phyloP scores from a whole-genome alignment of 2,113 vertebrate genomes.

The Sylvietta virens region DNA sequence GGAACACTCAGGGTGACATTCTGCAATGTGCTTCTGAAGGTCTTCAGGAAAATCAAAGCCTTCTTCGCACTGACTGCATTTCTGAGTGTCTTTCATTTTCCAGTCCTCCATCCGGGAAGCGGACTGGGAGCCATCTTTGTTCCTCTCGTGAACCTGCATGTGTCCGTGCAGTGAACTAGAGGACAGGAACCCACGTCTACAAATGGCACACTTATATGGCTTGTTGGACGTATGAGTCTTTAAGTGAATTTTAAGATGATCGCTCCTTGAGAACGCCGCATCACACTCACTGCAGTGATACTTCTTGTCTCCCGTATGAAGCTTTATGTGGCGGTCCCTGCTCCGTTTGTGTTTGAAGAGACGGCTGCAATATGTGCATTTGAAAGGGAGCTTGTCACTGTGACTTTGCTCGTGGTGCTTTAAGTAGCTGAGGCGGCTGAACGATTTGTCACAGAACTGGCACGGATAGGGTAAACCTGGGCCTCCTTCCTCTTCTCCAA shows the following conservation, averaged over 20 bases:
- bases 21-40: slow-evolving; percentile 93
- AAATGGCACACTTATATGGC: slow-evolving; percentile 98
- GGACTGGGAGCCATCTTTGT: slow-evolving; percentile 84
- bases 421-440: slow-evolving; percentile 96
- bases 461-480: slow-evolving; percentile 93
- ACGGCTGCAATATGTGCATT: slow-evolving; percentile 94
- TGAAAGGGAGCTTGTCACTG: slow-evolving; percentile 96
- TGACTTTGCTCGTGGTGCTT: slow-evolving; percentile 98
- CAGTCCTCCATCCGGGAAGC: slow-evolving; percentile 87
- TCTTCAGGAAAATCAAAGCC: slow-evolving; percentile 97
- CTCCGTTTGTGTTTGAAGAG: slow-evolving; percentile 98
- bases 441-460: slow-evolving; percentile 98
- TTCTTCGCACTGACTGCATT: slow-evolving; percentile 96
- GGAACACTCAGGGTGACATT: slow-evolving; percentile 95
- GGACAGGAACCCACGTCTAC: slow-evolving; percentile 92
- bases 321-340: slow-evolving; percentile 95
- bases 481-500: slow-evolving; percentile 93
- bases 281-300: slow-evolving; percentile 98
- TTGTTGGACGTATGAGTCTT: slow-evolving; percentile 99
- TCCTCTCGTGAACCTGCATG: slow-evolving; percentile 97
- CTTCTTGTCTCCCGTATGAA: slow-evolving; percentile 97
- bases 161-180: slow-evolving; percentile 95
- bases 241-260: slow-evolving; percentile 98
- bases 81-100: slow-evolving; percentile 95
- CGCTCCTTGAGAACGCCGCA: slow-evolving; percentile 94